These are phyloP conservation scores for Enteromius treurensis DNA, from an alignment of 2,797 vertebrate species.

Conservation along the genomic window DNA sequence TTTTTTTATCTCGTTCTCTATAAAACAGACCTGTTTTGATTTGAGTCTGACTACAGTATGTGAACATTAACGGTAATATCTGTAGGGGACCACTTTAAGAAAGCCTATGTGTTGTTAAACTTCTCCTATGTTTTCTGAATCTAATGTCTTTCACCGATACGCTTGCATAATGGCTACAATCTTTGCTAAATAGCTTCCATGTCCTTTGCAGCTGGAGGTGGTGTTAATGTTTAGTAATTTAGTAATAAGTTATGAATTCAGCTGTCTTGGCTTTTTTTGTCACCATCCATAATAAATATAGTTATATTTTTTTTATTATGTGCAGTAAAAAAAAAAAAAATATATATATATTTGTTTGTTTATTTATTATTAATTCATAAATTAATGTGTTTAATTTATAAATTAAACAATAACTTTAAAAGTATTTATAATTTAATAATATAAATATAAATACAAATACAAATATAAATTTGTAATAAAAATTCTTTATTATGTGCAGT, in stretches of 20 bases:
- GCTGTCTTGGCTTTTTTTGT: neutral
- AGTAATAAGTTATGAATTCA: neutral
- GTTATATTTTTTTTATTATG: too few relatives aligned
- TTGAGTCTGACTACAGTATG: neutral
- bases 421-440: too few relatives aligned
- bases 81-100: slow-evolving; percentile 52
- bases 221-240: neutral
- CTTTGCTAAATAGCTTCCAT: neutral
- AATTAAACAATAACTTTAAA: too few relatives aligned
- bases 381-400: too few relatives aligned
- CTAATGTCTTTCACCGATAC: slow-evolving; percentile 30
- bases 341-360: too few relatives aligned
- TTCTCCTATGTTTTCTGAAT: slow-evolving; percentile 37
- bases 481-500: too few relatives aligned
- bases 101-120: slow-evolving; percentile 36
- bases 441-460: too few relatives aligned
- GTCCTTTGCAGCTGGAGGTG: neutral
- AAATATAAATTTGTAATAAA: too few relatives aligned
- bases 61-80: slow-evolving; percentile 49
- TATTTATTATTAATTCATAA: too few relatives aligned
- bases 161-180: neutral
- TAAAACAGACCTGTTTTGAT: neutral
- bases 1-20: neutral
- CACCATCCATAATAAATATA: neutral
- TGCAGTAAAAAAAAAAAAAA: too few relatives aligned